These are phyloP conservation scores for Trachythela sp. DNA, from an alignment of 64 coral and sea anemone genomes.

Conservation along the genomic window DNA sequence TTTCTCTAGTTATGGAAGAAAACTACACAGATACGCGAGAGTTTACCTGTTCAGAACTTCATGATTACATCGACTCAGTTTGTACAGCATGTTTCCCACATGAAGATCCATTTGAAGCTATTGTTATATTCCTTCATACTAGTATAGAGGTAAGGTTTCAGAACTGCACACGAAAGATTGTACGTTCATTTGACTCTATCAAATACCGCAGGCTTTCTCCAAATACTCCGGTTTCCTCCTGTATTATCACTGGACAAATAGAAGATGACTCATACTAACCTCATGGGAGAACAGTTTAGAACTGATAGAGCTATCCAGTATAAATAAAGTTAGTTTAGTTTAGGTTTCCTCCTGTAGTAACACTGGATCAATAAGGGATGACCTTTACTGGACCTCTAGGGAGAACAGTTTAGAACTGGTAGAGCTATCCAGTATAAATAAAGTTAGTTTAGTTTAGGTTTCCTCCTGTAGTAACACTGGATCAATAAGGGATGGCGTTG, in stretches of 20 bases:
- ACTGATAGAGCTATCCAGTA: too few relatives aligned
- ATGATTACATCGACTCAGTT: not conserved
- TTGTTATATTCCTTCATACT: conserved; percentile 7
- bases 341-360: too few relatives aligned
- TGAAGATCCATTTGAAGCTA: conserved; percentile 10
- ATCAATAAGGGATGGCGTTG: not conserved
- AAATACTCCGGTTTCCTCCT: not conserved
- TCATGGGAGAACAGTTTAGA: not conserved
- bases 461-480: too few relatives aligned
- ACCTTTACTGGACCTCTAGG: too few relatives aligned
- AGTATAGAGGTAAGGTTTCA: conserved; percentile 17
- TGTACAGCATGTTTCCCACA: not conserved
- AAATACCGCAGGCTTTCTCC: too few relatives aligned
- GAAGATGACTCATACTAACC: not conserved
- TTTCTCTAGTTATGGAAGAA: not conserved
- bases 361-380: too few relatives aligned
- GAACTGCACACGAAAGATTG: too few relatives aligned
- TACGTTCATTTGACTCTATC: too few relatives aligned
- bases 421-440: too few relatives aligned
- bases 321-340: too few relatives aligned
- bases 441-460: too few relatives aligned
- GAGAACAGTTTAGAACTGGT: too few relatives aligned
- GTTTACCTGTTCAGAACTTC: not conserved
- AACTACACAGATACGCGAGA: not conserved
- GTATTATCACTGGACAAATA: not conserved